Percentiles rank a stretch among this genome's conserved stretches.
Evolutionary conservation across 2,888 invertebrate genomes (phyloP).

Genomic region (Tholera decimalis): DNA sequence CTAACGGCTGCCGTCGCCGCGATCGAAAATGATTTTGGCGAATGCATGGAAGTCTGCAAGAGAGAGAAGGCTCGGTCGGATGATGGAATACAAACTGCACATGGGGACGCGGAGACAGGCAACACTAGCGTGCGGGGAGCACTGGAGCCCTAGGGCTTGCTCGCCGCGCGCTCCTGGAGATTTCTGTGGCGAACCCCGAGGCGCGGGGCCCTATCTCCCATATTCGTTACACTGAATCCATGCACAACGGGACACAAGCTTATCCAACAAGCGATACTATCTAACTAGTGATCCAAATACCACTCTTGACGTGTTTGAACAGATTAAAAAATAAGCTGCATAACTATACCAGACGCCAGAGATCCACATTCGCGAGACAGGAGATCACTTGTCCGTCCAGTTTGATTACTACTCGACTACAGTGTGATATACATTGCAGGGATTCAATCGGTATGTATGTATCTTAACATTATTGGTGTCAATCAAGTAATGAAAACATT

Average conservation of each 20-base stretch:
- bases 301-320: conserved; percentile 24
- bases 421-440: conserved; percentile 53
- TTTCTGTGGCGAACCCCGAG: conserved; percentile 3
- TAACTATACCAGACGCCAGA: conserved; percentile 20
- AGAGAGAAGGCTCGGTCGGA: conserved; percentile 86
- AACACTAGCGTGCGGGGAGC: conserved; percentile 34
- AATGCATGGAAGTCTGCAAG: conserved; percentile 95
- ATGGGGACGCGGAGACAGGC: conserved; percentile 27
- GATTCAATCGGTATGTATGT: conserved; percentile 60
- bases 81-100: conserved; percentile 68
- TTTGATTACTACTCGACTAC: conserved; percentile 52
- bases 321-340: conserved; percentile 10
- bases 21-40: conserved; percentile 94
- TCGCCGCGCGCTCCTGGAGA: conserved; percentile 33
- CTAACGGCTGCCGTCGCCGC: conserved; percentile 92
- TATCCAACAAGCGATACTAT: conserved; percentile 65
- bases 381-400: conserved; percentile 13
- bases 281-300: conserved; percentile 54
- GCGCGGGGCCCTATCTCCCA: conserved; percentile 22
- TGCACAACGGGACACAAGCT: conserved; percentile 74
- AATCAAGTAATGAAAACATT: conserved; percentile 65
- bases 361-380: conserved; percentile 31
- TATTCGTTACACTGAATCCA: conserved; percentile 67
- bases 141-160: not conserved
- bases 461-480: conserved; percentile 66